phyloP scores from a whole-genome alignment of 2,797 vertebrate genomes.

The Rhinella marina region DNA sequence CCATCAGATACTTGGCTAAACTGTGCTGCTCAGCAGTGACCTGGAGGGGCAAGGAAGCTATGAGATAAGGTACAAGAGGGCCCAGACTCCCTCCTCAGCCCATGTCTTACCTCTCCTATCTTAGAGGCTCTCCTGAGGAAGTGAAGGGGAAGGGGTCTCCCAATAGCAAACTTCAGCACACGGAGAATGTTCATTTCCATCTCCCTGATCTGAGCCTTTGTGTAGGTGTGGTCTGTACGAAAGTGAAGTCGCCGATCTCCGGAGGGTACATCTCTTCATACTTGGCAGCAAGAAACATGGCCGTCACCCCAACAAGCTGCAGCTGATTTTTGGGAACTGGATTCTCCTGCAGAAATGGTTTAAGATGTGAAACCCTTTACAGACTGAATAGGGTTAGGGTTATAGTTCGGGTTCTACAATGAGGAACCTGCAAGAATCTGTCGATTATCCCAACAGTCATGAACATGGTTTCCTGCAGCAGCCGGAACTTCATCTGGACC shows the following conservation, averaged over 20 bases:
- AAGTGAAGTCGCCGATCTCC: conserved; percentile 65
- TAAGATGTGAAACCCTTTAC: not conserved
- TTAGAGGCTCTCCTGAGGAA: conserved; percentile 70
- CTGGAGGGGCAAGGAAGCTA: conserved; percentile 59
- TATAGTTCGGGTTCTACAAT: too few species aligned
- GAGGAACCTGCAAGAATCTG: conserved; percentile 84
- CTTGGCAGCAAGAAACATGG: conserved; percentile 73
- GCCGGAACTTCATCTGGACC: conserved; percentile 81
- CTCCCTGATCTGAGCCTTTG: conserved; percentile 65
- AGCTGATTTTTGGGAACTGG: conserved; percentile 81
- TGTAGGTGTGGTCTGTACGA: conserved; percentile 67
- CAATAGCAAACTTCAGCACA: conserved; percentile 68
- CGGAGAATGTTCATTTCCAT: conserved; percentile 73
- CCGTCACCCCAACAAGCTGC: conserved; percentile 80
- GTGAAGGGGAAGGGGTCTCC: conserved; percentile 65
- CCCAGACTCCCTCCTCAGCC: too few species aligned
- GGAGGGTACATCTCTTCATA: conserved; percentile 69
- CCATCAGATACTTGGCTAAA: conserved; percentile 85
- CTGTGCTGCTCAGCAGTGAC: conserved; percentile 76
- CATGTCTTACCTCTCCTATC: conserved; percentile 67
- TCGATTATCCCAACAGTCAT: conserved; percentile 87
- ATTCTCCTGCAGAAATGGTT: conserved; percentile 70
- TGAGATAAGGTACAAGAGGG: too few species aligned
- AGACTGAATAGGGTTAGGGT: not conserved
- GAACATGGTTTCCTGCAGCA: conserved; percentile 89